These are phyloP conservation scores for Cybosia mesomella DNA, from an alignment of 2,888 invertebrate species.

Conservation along the genomic window DNA sequence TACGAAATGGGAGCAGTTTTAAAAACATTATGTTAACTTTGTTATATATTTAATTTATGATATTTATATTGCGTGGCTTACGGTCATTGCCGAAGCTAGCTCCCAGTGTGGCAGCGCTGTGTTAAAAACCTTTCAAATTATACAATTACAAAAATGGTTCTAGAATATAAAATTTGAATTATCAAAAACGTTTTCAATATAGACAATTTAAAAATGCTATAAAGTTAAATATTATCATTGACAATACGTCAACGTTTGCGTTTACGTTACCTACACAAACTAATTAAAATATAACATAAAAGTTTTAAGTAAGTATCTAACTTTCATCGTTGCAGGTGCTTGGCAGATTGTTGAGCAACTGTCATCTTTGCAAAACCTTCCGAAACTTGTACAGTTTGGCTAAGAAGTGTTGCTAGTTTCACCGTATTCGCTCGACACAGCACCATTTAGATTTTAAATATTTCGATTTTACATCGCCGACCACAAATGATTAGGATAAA, in stretches of 20 bases:
- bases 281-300: no score
- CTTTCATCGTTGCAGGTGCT: neutral
- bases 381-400: neutral
- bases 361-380: neutral
- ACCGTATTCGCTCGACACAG: neutral
- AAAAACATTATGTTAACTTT: constrained; percentile 46
- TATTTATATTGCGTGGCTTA: constrained; percentile 52
- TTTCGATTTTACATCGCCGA: neutral
- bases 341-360: neutral
- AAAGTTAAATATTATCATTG: no score
- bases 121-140: constrained; percentile 14
- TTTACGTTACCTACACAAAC: neutral
- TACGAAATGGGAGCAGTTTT: constrained; percentile 53
- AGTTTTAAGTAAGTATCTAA: neutral
- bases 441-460: no score
- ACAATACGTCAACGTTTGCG: neutral
- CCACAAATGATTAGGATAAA: neutral
- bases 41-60: constrained; percentile 52
- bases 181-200: neutral
- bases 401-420: neutral
- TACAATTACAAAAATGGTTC: neutral
- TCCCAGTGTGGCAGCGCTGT: neutral
- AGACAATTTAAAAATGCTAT: neutral
- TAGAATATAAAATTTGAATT: neutral
- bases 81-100: constrained; percentile 30